phyloP scores from a whole-genome alignment of 2,113 vertebrate genomes.

The Brachionichthys hirsutus region DNA sequence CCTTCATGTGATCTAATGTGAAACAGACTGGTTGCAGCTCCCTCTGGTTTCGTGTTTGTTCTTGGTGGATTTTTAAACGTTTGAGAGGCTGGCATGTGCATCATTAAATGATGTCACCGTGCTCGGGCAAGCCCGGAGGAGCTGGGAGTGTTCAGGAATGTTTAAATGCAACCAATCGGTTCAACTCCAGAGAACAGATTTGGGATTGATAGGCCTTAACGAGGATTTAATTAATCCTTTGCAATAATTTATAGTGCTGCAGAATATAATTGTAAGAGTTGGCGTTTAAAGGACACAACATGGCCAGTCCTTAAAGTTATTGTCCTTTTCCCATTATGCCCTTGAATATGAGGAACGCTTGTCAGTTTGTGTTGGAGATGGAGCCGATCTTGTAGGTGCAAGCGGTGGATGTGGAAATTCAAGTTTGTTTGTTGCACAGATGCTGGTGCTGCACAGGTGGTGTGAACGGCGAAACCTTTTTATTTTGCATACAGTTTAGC shows the following conservation, averaged over 20 bases:
- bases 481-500: too few relatives aligned
- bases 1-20: not conserved
- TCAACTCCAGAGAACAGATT: not conserved
- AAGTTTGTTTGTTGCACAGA: not conserved
- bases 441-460: not conserved
- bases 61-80: conserved; percentile 3
- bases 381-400: too few relatives aligned
- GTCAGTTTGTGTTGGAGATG: too few relatives aligned
- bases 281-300: too few relatives aligned
- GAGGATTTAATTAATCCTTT: not conserved
- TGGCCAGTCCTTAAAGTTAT: too few relatives aligned
- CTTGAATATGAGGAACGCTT: too few relatives aligned
- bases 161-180: conserved; percentile 24
- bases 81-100: conserved; percentile 5
- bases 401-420: too few relatives aligned
- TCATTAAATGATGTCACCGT: conserved; percentile 37
- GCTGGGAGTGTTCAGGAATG: conserved; percentile 44
- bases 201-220: not conserved
- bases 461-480: too few relatives aligned
- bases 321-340: too few relatives aligned
- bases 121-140: conserved; percentile 50
- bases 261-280: too few relatives aligned
- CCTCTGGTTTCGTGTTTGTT: not conserved
- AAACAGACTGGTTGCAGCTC: not conserved
- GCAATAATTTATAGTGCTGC: too few relatives aligned